Conservation (phyloP, 2,113 vertebrate genomes). For the Eublepharis macularius region DNA sequence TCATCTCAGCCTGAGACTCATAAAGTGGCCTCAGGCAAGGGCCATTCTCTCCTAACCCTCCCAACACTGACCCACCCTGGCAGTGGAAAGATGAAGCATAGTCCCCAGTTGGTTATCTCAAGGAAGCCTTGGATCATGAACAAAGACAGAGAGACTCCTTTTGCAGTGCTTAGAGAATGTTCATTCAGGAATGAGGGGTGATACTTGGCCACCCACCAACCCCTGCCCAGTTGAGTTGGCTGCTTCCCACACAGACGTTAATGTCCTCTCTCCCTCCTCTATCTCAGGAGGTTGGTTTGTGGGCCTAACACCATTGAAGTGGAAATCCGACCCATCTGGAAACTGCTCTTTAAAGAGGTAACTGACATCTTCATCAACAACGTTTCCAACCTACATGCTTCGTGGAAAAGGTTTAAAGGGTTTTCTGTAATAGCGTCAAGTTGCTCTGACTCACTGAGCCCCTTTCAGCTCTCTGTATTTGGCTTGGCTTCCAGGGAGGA, state of each 20-base stretch:
- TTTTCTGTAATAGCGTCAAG: neutral
- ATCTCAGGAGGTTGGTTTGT: constrained; percentile 69
- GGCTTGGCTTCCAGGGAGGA: no score
- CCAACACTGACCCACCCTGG: no score
- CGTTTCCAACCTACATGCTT: neutral
- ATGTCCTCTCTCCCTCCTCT: neutral
- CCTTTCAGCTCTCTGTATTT: no score
- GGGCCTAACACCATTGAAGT: constrained; percentile 75
- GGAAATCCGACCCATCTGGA: constrained; percentile 75
- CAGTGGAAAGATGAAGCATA: no score
- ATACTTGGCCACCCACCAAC: no score
- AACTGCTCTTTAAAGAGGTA: constrained; percentile 76
- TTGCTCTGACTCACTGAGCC: no score
- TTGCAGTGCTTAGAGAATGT: no score
- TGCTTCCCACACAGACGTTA: neutral
- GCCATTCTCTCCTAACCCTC: no score
- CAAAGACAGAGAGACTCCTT: no score
- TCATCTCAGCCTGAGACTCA: neutral
- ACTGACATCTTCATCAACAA: neutral
- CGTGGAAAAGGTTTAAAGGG: neutral
- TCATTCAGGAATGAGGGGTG: no score
- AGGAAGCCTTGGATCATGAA: no score
- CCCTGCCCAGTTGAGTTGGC: neutral
- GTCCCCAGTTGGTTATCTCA: no score
- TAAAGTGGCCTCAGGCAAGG: neutral